A percentile compares a stretch with the other conserved stretches of the same genome.
phyloP scores from a whole-genome alignment of 2,888 invertebrate genomes.

The Agrotis puta region DNA sequence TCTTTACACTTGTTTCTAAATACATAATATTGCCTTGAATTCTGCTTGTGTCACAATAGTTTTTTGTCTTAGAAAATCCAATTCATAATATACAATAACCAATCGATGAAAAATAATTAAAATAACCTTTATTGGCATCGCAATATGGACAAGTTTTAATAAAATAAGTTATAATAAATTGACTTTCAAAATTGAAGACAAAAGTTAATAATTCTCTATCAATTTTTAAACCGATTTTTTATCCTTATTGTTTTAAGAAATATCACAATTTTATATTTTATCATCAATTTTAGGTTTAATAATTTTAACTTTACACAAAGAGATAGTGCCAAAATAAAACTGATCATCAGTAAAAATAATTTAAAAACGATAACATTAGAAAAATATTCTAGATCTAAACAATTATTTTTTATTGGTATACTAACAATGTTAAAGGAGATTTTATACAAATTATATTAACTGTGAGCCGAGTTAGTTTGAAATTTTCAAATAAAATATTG shows the following conservation, averaged over 20 bases:
- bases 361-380: constrained; percentile 72
- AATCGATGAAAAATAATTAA: background rate
- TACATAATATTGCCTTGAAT: background rate
- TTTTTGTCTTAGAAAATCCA: background rate
- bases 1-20: background rate
- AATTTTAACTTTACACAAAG: background rate
- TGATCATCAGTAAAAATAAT: constrained; percentile 49
- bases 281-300: constrained; percentile 14
- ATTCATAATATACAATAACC: background rate
- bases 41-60: background rate
- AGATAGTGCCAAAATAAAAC: constrained; percentile 45
- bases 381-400: constrained; percentile 78
- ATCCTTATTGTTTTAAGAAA: constrained; percentile 27
- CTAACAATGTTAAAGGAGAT: constrained; percentile 60
- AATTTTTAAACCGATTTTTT: constrained; percentile 20
- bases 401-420: constrained; percentile 59
- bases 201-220: background rate
- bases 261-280: constrained; percentile 57
- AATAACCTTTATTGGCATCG: constrained; percentile 15
- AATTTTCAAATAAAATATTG: background rate
- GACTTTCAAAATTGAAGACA: background rate
- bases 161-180: background rate
- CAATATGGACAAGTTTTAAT: background rate
- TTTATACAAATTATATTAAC: constrained; percentile 44
- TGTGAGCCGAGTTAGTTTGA: constrained; percentile 25